Evolutionary conservation across 2,797 vertebrate genomes (phyloP).

Genomic region (Nasua narica): DNA sequence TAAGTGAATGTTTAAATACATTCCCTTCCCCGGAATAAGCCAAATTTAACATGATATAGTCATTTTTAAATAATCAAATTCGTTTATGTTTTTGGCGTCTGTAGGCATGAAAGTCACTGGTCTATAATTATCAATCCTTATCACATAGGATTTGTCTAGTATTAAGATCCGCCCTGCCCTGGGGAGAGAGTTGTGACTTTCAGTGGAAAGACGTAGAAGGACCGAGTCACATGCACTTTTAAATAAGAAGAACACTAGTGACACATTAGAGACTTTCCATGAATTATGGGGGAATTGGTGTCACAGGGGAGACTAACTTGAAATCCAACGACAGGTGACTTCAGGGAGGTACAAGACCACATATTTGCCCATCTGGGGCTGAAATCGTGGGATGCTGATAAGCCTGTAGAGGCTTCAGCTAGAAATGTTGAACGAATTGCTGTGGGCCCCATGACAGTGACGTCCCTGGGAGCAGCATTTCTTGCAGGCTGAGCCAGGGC

Average conservation of each 20-base stretch:
- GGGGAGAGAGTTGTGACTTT: background rate
- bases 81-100: background rate
- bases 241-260: background rate
- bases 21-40: background rate
- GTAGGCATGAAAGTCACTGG: background rate
- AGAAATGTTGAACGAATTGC: background rate
- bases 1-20: background rate
- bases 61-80: background rate
- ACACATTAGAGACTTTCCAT: background rate
- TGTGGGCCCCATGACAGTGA: background rate
- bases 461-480: background rate
- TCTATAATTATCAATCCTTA: background rate
- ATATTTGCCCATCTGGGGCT: background rate
- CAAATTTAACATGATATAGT: background rate
- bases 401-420: background rate
- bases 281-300: background rate
- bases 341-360: background rate
- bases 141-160: background rate
- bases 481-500: background rate
- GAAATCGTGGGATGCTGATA: background rate
- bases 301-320: background rate
- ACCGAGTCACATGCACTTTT: background rate
- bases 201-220: background rate
- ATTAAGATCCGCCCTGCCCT: too few relatives aligned
- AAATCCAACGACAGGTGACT: too few relatives aligned